A percentile compares a stretch with the other conserved stretches of the same genome.
Conservation (phyloP, 2,797 vertebrate genomes). For the Botia kubotai region DNA sequence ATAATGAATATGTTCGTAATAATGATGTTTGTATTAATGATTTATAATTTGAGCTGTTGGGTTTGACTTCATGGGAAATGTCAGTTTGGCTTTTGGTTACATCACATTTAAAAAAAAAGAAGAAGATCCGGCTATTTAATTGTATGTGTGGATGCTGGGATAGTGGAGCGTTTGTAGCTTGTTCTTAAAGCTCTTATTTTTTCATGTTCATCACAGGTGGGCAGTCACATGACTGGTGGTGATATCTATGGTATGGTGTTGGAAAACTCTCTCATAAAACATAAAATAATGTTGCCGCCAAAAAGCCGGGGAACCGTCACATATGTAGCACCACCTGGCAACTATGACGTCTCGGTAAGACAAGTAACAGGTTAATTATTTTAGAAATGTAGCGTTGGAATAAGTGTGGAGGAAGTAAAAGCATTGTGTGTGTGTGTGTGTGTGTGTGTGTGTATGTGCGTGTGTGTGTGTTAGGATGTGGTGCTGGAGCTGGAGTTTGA, state of each 20-base stretch:
- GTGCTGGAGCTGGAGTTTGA: slow-evolving; percentile 97
- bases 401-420: background rate
- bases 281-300: slow-evolving; percentile 97
- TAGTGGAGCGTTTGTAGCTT: too few species aligned
- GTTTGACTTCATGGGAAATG: too few species aligned
- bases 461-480: slow-evolving; percentile 82
- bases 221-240: slow-evolving; percentile 94
- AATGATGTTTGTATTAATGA: too few species aligned
- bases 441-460: slow-evolving; percentile 16
- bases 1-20: rapidly evolving
- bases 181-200: too few species aligned
- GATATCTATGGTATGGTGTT: slow-evolving; percentile 86
- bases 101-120: background rate
- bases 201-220: slow-evolving; percentile 71
- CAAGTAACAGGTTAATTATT: background rate
- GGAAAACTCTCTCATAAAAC: slow-evolving; percentile 91
- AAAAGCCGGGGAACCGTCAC: slow-evolving; percentile 92
- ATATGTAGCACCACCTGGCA: slow-evolving; percentile 91
- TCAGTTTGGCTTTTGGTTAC: background rate
- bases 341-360: slow-evolving; percentile 87
- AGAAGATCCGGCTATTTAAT: background rate
- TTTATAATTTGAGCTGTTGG: too few species aligned
- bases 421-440: too few species aligned
- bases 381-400: too few species aligned
- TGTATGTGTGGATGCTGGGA: too few species aligned